Conservation (phyloP, 1,140 invertebrate genomes). For the Drosophila tsacasi region DNA sequence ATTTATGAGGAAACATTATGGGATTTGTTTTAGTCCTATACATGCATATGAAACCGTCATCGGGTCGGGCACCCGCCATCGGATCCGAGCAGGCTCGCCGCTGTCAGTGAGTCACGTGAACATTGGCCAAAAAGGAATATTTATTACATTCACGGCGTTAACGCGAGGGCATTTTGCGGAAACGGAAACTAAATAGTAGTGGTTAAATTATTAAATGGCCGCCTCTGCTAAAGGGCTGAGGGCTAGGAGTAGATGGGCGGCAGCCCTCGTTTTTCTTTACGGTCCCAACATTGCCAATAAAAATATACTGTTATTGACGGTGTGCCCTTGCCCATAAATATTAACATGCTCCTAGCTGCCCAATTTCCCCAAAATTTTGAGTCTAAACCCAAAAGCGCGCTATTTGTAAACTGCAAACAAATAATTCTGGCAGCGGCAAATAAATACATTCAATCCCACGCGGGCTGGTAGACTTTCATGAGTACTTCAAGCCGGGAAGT, state of each 20-base stretch:
- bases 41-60: conserved; percentile 8
- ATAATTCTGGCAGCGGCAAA: conserved; percentile 25
- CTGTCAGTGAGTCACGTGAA: conserved; percentile 14
- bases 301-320: conserved; percentile 59
- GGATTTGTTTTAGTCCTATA: conserved; percentile 56
- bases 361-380: too few relatives aligned
- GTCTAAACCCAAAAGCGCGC: conserved; percentile 24
- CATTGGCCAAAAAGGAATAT: conserved; percentile 60
- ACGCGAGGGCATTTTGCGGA: conserved; percentile 71
- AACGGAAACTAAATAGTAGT: conserved; percentile 74
- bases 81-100: conserved; percentile 1
- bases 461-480: conserved; percentile 9
- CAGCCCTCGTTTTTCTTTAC: conserved; percentile 64
- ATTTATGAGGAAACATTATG: conserved; percentile 75
- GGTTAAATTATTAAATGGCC: conserved; percentile 75
- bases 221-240: background rate
- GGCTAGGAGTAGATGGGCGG: conserved; percentile 5
- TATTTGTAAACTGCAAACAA: conserved; percentile 67
- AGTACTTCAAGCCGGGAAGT: conserved; percentile 34
- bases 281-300: conserved; percentile 63
- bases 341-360: background rate
- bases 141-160: conserved; percentile 73
- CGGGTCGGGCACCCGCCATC: background rate
- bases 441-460: conserved; percentile 26
- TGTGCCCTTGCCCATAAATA: conserved; percentile 1